Percentiles rank a stretch among this genome's conserved stretches.
Conservation (phyloP, 2,888 invertebrate species). For the Drosophila mercatorum region DNA sequence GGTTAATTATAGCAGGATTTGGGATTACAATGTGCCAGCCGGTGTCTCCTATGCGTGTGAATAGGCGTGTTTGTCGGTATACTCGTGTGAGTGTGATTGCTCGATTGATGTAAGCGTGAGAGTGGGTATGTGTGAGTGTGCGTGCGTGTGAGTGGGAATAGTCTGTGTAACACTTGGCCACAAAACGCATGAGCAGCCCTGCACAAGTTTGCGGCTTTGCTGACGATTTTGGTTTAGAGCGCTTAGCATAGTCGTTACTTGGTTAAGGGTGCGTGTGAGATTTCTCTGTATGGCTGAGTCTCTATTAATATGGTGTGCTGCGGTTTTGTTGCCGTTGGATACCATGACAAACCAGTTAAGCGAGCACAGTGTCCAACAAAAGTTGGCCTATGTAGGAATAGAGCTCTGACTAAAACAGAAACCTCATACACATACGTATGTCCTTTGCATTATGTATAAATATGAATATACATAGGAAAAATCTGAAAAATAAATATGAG, state of each 20-base stretch:
- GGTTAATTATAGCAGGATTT: constrained; percentile 69
- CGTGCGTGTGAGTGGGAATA: constrained; percentile 10
- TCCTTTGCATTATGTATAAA: constrained; percentile 35
- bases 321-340: constrained; percentile 32
- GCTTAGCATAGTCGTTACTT: constrained; percentile 11
- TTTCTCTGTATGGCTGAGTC: constrained; percentile 10
- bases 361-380: constrained; percentile 28
- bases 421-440: constrained; percentile 63
- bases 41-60: constrained; percentile 3
- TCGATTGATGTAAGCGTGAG: background rate
- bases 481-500: constrained; percentile 19
- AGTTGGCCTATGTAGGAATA: constrained; percentile 55
- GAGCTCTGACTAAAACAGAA: constrained; percentile 50
- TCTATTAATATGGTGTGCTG: constrained; percentile 41
- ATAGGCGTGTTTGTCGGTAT: constrained; percentile 5
- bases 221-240: constrained; percentile 29
- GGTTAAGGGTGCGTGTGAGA: constrained; percentile 5
- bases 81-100: background rate
- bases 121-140: background rate
- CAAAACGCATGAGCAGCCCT: constrained; percentile 34
- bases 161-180: constrained; percentile 20
- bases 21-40: constrained; percentile 38
- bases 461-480: constrained; percentile 1
- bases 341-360: constrained; percentile 47
- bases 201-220: constrained; percentile 47